A percentile compares a stretch with the other conserved stretches of the same genome.
These are phyloP conservation scores for Belgica antarctica DNA, from an alignment of 2,888 invertebrate genomes.

Conservation along the genomic window DNA sequence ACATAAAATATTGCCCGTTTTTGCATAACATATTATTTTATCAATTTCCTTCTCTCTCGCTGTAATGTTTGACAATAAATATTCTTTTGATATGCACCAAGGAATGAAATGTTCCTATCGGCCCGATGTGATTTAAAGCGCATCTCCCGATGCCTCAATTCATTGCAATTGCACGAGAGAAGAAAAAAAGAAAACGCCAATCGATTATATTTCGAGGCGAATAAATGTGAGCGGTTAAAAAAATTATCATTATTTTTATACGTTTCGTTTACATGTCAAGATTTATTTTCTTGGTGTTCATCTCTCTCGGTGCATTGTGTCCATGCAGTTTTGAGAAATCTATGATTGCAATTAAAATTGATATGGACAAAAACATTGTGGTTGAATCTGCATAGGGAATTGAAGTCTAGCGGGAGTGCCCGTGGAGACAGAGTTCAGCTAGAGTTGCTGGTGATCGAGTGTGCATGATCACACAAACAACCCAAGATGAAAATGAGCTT, in stretches of 20 bases:
- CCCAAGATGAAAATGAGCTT: neutral
- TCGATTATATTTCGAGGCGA: conserved; percentile 12
- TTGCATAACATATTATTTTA: conserved; percentile 25
- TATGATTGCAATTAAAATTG: conserved; percentile 41
- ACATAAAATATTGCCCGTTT: conserved; percentile 21
- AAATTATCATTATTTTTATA: neutral
- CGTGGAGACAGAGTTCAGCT: neutral
- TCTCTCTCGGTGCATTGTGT: conserved; percentile 4
- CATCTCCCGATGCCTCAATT: conserved; percentile 10
- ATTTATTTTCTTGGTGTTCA: too few relatives aligned
- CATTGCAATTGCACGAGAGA: neutral
- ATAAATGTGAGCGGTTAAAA: neutral
- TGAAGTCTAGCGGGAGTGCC: neutral
- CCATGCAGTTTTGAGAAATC: conserved; percentile 2
- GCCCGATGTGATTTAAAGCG: neutral
- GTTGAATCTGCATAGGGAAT: neutral
- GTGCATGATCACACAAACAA: too few relatives aligned
- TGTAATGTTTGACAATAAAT: neutral
- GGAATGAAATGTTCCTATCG: neutral
- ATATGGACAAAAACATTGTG: conserved; percentile 24
- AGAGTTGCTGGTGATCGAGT: too few relatives aligned
- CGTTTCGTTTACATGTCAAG: conserved; percentile 6
- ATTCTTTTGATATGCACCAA: neutral
- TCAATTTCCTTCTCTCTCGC: conserved; percentile 20
- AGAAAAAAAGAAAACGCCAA: conserved; percentile 4